Conservation (phyloP, 2,888 invertebrate species). For the Gnatocerus cornutus region DNA sequence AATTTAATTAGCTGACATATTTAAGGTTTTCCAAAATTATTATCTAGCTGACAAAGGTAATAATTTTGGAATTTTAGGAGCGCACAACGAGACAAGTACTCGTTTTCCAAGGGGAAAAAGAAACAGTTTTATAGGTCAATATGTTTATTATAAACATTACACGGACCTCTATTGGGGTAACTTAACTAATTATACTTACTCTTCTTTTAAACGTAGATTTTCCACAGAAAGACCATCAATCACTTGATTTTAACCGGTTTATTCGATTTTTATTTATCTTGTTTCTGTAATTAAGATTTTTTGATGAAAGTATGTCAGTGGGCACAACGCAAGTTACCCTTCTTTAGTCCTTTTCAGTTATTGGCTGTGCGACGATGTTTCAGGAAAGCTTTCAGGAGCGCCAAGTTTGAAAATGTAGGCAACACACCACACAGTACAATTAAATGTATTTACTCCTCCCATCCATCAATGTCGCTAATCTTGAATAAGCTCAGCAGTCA, state of each 20-base stretch:
- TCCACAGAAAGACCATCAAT: constrained; percentile 29
- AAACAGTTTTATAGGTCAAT: constrained; percentile 24
- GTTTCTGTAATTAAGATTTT: constrained; percentile 31
- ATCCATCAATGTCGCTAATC: not conserved
- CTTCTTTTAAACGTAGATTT: constrained; percentile 1
- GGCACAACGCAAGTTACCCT: constrained; percentile 55
- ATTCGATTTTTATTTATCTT: constrained; percentile 18
- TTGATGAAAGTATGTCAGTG: constrained; percentile 57
- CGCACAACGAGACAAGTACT: not conserved
- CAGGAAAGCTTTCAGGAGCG: constrained; percentile 47
- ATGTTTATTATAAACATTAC: constrained; percentile 42
- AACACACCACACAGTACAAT: constrained; percentile 57
- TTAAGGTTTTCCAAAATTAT: too few relatives aligned
- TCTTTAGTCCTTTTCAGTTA: constrained; percentile 56
- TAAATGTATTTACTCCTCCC: not conserved
- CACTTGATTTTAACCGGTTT: constrained; percentile 25
- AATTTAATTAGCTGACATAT: constrained; percentile 11
- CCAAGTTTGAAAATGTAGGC: constrained; percentile 66
- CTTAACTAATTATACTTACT: constrained; percentile 31
- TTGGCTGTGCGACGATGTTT: constrained; percentile 52
- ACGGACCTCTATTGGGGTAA: constrained; percentile 20
- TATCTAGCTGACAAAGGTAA: not conserved
- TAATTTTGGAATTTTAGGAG: constrained; percentile 10
- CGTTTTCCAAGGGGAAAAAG: constrained; percentile 3
- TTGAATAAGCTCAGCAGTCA: too few relatives aligned